phyloP scores from a whole-genome alignment of 2,797 vertebrate species.

The Halcyon badia region DNA sequence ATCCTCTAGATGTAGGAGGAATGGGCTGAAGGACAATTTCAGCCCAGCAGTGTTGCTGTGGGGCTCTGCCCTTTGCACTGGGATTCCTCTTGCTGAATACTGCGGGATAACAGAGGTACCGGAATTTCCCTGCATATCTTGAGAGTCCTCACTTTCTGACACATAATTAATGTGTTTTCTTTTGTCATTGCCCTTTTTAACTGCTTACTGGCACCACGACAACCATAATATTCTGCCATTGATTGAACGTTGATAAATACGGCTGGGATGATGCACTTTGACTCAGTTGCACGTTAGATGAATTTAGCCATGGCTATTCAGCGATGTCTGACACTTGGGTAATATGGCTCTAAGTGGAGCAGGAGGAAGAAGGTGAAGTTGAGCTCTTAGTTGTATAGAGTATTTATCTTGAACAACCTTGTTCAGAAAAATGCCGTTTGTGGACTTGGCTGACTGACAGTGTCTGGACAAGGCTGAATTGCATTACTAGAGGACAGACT shows the following conservation, averaged over 20 bases:
- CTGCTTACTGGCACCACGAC: not conserved
- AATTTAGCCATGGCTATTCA: not conserved
- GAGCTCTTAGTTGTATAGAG: not conserved
- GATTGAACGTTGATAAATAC: not conserved
- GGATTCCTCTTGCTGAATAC: not conserved
- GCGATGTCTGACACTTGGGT: not conserved
- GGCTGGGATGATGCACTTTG: fast-evolving
- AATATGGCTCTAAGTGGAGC: not conserved
- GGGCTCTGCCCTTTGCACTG: not conserved
- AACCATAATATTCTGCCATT: not conserved
- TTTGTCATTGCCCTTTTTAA: conserved; percentile 5
- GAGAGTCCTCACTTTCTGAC: not conserved
- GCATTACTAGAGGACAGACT: not conserved
- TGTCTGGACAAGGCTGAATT: not conserved
- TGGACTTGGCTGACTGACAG: not conserved
- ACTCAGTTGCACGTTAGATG: not conserved
- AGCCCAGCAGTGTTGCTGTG: not conserved
- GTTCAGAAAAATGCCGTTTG: not conserved
- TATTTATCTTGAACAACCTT: not conserved
- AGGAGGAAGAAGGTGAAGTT: not conserved
- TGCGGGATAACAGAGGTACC: not conserved
- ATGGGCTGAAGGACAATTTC: not conserved
- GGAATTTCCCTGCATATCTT: not conserved
- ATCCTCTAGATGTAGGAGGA: no score
- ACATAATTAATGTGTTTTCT: not conserved